Conservation (phyloP, 2,113 vertebrate species). For the Labeo catla region DNA sequence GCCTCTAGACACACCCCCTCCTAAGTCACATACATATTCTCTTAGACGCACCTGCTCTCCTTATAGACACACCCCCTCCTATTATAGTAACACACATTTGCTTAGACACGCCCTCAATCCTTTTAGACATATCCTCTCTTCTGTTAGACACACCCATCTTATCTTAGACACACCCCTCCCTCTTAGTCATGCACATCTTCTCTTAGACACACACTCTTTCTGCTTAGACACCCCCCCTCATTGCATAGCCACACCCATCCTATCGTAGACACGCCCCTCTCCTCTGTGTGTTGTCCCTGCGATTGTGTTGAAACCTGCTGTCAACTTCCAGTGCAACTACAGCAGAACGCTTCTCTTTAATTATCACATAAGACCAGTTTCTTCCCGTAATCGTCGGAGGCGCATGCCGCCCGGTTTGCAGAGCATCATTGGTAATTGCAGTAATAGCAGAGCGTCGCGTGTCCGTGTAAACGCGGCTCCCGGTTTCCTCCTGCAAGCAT, state of each 20-base stretch:
- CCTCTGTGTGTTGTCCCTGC: not conserved
- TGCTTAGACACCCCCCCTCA: no score
- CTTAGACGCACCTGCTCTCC: not conserved
- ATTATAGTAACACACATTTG: no score
- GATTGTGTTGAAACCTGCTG: not conserved
- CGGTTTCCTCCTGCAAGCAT: constrained; percentile 65
- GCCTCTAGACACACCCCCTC: not conserved
- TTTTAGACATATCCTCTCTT: not conserved
- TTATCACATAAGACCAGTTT: not conserved
- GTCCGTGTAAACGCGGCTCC: constrained; percentile 60
- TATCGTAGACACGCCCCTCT: not conserved
- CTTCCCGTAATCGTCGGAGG: not conserved
- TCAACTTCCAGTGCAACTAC: not conserved
- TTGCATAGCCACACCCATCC: no score
- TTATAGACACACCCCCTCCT: not conserved
- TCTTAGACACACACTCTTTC: not conserved
- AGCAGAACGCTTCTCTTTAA: constrained; percentile 1
- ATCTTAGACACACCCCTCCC: not conserved
- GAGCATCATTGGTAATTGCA: constrained; percentile 59
- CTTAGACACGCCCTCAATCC: not conserved
- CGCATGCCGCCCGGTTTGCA: constrained; percentile 26
- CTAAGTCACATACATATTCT: not conserved
- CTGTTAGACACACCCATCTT: not conserved
- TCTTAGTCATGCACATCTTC: not conserved
- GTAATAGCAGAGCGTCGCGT: constrained; percentile 63